phyloP scores from a whole-genome alignment of 2,113 vertebrate species.

The Apteryx mantelli region DNA sequence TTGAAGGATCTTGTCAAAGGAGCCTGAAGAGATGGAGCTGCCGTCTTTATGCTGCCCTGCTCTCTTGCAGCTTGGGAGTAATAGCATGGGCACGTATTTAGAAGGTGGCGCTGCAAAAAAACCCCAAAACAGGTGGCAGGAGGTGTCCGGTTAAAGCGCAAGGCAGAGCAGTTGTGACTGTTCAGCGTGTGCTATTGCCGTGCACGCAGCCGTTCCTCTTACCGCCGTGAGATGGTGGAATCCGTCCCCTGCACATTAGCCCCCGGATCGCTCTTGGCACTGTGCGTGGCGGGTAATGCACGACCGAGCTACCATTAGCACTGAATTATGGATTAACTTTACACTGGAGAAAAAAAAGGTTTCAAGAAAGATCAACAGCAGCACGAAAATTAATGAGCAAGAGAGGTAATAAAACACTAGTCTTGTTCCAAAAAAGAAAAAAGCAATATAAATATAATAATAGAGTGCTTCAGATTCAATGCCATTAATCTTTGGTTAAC shows the following conservation, averaged over 20 bases:
- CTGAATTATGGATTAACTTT: slow-evolving; percentile 46
- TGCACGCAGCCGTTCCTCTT: background rate
- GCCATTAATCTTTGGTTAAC: slow-evolving; percentile 35
- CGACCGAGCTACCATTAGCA: background rate
- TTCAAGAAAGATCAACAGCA: slow-evolving; percentile 15
- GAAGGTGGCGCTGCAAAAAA: background rate
- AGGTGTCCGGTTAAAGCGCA: background rate
- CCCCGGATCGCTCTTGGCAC: background rate
- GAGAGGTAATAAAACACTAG: slow-evolving; percentile 12
- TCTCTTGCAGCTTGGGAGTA: background rate
- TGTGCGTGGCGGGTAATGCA: background rate
- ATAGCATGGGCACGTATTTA: background rate
- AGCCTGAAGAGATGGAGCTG: background rate
- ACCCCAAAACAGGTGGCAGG: background rate
- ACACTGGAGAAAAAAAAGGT: background rate
- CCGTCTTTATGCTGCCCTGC: background rate
- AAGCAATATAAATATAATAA: background rate
- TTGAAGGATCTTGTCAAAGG: background rate
- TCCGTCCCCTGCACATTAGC: background rate
- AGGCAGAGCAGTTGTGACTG: background rate
- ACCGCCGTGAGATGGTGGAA: background rate
- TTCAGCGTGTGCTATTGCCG: background rate
- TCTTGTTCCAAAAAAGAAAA: background rate
- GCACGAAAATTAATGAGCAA: slow-evolving; percentile 23
- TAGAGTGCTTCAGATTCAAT: background rate